Conservation (phyloP, 2,888 invertebrate genomes). For the Amphipyra berbera region DNA sequence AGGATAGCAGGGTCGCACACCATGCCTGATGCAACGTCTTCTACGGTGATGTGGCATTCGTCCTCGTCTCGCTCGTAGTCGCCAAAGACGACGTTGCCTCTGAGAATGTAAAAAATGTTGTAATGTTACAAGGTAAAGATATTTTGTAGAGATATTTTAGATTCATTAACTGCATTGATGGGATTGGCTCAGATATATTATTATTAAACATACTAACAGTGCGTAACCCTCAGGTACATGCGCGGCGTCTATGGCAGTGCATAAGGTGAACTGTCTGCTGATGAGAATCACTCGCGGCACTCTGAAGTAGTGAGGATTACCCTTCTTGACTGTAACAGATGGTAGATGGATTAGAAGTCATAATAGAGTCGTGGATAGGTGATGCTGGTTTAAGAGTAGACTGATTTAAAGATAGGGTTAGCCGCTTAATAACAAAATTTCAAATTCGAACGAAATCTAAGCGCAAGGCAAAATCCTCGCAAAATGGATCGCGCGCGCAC, state of each 20-base stretch:
- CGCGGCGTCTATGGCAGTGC: slow-evolving; percentile 79
- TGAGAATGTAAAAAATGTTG: slow-evolving; percentile 43
- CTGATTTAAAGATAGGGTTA: too few species aligned
- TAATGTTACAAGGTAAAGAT: background rate
- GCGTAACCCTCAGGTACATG: slow-evolving; percentile 79
- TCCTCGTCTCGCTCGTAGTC: slow-evolving; percentile 82
- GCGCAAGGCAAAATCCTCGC: too few species aligned
- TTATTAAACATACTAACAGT: slow-evolving; percentile 67
- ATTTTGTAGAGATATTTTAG: too few species aligned
- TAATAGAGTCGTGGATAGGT: too few species aligned
- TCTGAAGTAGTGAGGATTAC: slow-evolving; percentile 82
- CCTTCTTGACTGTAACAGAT: slow-evolving; percentile 74
- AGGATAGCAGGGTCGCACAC: slow-evolving; percentile 77
- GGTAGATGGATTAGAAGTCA: too few species aligned
- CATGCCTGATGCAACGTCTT: slow-evolving; percentile 65
- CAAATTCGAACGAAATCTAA: too few species aligned
- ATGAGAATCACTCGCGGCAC: slow-evolving; percentile 81
- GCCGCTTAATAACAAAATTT: too few species aligned
- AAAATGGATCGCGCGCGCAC: too few species aligned
- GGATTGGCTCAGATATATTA: too few species aligned
- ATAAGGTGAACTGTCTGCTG: slow-evolving; percentile 76
- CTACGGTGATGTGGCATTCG: slow-evolving; percentile 70
- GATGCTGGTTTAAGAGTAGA: too few species aligned
- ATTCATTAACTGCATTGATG: too few species aligned
- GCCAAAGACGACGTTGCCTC: slow-evolving; percentile 80